Evolutionary conservation across 2,888 invertebrate species (phyloP), one percentile per base, ranked within the genome.

Genomic region (Aricia artaxerxes): DNA sequence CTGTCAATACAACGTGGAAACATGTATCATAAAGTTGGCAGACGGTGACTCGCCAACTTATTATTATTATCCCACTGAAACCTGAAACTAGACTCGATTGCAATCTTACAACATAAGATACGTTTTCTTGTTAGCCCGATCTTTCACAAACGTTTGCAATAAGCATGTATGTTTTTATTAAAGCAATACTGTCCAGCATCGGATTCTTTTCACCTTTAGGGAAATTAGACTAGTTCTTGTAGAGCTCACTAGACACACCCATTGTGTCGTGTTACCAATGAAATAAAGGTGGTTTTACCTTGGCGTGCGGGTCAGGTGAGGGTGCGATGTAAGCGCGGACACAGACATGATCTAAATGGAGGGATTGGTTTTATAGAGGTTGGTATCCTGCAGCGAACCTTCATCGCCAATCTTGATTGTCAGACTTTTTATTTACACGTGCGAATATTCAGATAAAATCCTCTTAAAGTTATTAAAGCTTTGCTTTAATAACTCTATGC

Each of bases 311-410:
- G 13, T 60, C 75, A 73, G 1, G 49, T 5, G 53, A 13, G 38
- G 53, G 80, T 40, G 80, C 77, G 35, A 73, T 9, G 40, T 44
- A 80, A 78, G 73, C 80, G 83, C 80, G 78, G 84, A 88, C 87
- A 86, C 85, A 85, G 84, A 91, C 91, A 92, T 91, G 91, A 92
- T 92, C 92, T 92, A 90, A 92, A 92, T 91, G 86, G 91, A 85
- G 86, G 87, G 73, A 73, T 73, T 84, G 83, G 86, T 90, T 92
- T 91, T 91, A 91, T 89, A 88, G 84, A 84, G 85, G 86, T 86
- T 86, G 86, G 87, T 35, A 73, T 73, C 73, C 44, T 44, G 73
- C 73, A 40, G 40, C 38, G 44, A 44, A 38, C 69, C 69, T 69
- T 69, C 69, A 69, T 69, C 4, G 38, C 69, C 69, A 69, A 38